Percentiles rank a stretch among this genome's conserved stretches.
Conservation (phyloP, 2,113 vertebrate genomes). For the Pyxicephalus adspersus region DNA sequence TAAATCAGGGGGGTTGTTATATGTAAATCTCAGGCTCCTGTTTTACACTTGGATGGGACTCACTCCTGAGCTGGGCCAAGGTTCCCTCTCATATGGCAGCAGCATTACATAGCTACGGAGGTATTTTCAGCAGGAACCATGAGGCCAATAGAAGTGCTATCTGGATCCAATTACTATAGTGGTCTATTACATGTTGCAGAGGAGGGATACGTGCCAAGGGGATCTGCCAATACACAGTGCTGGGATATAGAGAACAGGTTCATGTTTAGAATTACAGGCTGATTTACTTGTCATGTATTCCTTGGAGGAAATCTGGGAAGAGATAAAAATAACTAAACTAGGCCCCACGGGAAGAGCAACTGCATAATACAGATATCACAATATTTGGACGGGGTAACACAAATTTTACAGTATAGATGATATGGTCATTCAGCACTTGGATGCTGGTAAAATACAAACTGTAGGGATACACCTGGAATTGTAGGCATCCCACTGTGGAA, state of each 20-base stretch:
- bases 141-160: conserved; percentile 12
- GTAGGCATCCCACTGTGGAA: no score
- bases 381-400: no score
- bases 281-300: conserved; percentile 24
- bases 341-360: background rate
- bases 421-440: no score
- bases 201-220: background rate
- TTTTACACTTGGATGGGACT: background rate
- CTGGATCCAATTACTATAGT: conserved; percentile 34
- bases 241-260: conserved; percentile 1
- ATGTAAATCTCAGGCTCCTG: background rate
- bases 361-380: background rate
- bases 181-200: conserved; percentile 18
- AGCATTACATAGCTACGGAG: conserved; percentile 18
- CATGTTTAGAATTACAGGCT: background rate
- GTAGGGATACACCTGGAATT: no score
- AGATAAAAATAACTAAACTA: background rate
- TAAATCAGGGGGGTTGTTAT: background rate
- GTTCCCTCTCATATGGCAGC: conserved; percentile 9
- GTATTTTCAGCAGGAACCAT: conserved; percentile 28
- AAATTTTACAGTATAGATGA: no score
- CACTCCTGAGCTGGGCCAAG: no score
- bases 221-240: background rate
- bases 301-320: conserved; percentile 3
- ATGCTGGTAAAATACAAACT: no score